These are phyloP conservation scores for Pheosia gnoma DNA, from an alignment of 2,888 invertebrate species.

Conservation along the genomic window DNA sequence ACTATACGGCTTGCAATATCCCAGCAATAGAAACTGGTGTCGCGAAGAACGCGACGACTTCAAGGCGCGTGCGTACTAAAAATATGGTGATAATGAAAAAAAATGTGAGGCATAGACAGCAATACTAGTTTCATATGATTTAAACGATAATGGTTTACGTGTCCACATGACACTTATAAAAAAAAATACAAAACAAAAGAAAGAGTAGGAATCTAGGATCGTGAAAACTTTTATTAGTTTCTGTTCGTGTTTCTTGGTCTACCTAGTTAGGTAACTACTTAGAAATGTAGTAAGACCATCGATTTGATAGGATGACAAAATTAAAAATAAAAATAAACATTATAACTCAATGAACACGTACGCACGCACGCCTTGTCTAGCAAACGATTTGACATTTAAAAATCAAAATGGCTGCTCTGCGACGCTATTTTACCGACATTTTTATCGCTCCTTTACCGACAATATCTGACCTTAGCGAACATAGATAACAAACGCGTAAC, in stretches of 20 bases:
- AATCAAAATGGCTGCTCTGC: neutral
- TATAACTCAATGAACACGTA: too few species aligned
- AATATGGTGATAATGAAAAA: slow-evolving; percentile 22
- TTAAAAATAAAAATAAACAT: too few species aligned
- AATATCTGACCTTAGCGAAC: neutral
- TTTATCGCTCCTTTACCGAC: neutral
- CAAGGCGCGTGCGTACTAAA: slow-evolving; percentile 14
- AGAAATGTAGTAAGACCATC: too few species aligned
- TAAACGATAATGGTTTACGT: neutral
- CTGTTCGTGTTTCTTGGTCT: too few species aligned
- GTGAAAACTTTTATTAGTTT: too few species aligned
- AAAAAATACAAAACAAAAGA: too few species aligned
- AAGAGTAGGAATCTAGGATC: too few species aligned
- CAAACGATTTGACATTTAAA: too few species aligned
- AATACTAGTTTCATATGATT: neutral
- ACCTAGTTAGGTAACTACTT: too few species aligned
- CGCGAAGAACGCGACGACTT: slow-evolving; percentile 19
- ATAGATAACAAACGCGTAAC: slow-evolving; percentile 14
- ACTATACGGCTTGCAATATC: slow-evolving; percentile 23
- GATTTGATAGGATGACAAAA: too few species aligned
- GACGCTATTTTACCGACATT: neutral
- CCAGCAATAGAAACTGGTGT: slow-evolving; percentile 28
- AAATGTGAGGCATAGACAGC: neutral
- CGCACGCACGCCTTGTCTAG: too few species aligned
- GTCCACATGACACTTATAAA: too few species aligned